A percentile compares a stretch with the other conserved stretches of the same genome.
Evolutionary conservation across 2,113 vertebrate species (phyloP).

Genomic region (Prunella fulvescens): DNA sequence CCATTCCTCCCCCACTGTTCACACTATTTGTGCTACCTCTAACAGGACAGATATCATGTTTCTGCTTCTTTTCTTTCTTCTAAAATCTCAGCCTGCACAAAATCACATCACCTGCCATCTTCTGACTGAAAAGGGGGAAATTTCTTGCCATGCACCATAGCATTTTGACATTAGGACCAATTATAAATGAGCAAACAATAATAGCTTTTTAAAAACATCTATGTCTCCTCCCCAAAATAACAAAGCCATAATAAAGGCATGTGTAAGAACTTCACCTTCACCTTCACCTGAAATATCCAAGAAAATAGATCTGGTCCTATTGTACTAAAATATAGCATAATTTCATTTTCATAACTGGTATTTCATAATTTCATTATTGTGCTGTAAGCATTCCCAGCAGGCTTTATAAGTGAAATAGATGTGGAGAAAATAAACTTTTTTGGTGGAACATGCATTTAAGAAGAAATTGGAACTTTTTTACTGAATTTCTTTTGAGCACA

Average conservation of each 20-base stretch:
- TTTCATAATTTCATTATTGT: not conserved
- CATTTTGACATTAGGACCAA: not conserved
- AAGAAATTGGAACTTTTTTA: not conserved
- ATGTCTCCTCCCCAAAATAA: not conserved
- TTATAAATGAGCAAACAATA: not conserved
- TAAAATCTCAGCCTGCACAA: fast-evolving
- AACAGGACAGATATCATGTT: not conserved
- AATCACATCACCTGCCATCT: not conserved
- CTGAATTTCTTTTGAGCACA: not conserved
- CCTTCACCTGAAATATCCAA: no score
- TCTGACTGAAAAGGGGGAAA: not conserved
- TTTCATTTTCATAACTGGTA: no score
- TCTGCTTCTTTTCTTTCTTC: not conserved
- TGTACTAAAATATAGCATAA: no score
- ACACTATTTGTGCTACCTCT: not conserved
- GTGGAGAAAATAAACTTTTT: not conserved
- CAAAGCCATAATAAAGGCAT: not conserved
- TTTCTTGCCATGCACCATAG: not conserved
- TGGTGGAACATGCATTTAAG: not conserved
- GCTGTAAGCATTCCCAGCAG: not conserved
- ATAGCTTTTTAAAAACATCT: not conserved
- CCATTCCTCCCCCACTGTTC: not conserved
- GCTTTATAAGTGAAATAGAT: not conserved
- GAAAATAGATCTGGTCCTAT: no score
- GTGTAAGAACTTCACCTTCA: not conserved